Percentiles rank a stretch among this genome's conserved stretches.
phyloP scores from a whole-genome alignment of 1,140 invertebrate species.

The Cylas formicarius region DNA sequence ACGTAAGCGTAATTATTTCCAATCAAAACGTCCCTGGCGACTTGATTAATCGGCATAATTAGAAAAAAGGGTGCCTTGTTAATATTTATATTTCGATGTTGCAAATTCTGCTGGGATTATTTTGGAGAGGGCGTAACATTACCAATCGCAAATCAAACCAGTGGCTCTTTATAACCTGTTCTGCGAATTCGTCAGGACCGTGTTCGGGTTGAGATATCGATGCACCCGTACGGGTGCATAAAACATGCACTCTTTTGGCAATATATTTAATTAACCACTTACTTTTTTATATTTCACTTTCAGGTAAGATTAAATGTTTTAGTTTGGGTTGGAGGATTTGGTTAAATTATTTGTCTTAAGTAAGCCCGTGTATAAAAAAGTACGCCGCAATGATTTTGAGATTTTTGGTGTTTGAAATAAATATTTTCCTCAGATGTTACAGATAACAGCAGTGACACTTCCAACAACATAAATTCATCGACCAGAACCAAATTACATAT shows the following conservation, averaged over 20 bases:
- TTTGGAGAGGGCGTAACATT: constrained; percentile 28
- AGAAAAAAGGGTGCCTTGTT: constrained; percentile 7
- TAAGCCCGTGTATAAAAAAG: too few species aligned
- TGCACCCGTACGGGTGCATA: constrained; percentile 18
- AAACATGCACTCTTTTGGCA: not conserved
- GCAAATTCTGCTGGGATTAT: constrained; percentile 22
- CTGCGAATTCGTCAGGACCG: too few species aligned
- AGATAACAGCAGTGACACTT: too few species aligned
- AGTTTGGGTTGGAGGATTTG: not conserved
- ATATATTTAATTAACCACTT: not conserved
- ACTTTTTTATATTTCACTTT: not conserved
- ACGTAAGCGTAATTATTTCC: not conserved
- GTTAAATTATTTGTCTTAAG: not conserved
- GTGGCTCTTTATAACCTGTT: constrained; percentile 29
- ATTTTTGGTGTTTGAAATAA: too few species aligned
- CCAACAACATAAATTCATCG: too few species aligned
- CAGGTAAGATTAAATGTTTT: not conserved
- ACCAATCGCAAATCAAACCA: constrained; percentile 31
- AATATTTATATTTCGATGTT: constrained; percentile 16
- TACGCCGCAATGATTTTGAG: too few species aligned
- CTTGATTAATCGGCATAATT: not conserved
- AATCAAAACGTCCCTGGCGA: not conserved
- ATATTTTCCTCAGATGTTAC: too few species aligned
- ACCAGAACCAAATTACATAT: too few species aligned
- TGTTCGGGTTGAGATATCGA: constrained; percentile 15